These are phyloP conservation scores for Trachythela sp. DNA, from an alignment of 64 coral and sea anemone genomes.

Conservation along the genomic window DNA sequence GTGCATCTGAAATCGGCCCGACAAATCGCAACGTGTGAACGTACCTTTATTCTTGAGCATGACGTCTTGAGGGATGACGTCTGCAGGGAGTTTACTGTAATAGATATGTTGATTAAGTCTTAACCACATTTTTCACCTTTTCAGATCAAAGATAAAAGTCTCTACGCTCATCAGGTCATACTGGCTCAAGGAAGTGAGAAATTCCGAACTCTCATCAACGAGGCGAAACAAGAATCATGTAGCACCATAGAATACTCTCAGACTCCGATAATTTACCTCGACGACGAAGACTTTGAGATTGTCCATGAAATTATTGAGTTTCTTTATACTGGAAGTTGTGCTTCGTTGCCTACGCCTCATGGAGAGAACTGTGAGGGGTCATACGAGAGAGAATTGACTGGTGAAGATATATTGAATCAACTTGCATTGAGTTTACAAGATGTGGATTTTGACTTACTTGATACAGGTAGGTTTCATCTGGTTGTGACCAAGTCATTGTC, in stretches of 20 bases:
- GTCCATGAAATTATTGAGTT: background rate
- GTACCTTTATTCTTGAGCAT: too few relatives aligned
- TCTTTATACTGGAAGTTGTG: background rate
- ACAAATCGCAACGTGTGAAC: too few relatives aligned
- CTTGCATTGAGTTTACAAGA: background rate
- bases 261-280: background rate
- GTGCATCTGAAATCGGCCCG: too few relatives aligned
- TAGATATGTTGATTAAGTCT: background rate
- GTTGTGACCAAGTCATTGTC: too few relatives aligned
- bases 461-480: background rate
- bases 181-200: conserved; percentile 8
- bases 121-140: background rate
- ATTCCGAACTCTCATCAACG: background rate
- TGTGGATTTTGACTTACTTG: background rate
- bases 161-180: background rate
- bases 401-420: background rate
- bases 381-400: background rate
- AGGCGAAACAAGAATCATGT: background rate
- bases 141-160: background rate
- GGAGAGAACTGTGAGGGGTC: background rate
- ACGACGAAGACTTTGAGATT: background rate
- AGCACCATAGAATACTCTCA: too few relatives aligned
- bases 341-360: background rate
- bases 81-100: background rate
- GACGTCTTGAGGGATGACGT: too few relatives aligned